Conservation (phyloP, 2,113 vertebrate species). For the Lates calcarifer region DNA sequence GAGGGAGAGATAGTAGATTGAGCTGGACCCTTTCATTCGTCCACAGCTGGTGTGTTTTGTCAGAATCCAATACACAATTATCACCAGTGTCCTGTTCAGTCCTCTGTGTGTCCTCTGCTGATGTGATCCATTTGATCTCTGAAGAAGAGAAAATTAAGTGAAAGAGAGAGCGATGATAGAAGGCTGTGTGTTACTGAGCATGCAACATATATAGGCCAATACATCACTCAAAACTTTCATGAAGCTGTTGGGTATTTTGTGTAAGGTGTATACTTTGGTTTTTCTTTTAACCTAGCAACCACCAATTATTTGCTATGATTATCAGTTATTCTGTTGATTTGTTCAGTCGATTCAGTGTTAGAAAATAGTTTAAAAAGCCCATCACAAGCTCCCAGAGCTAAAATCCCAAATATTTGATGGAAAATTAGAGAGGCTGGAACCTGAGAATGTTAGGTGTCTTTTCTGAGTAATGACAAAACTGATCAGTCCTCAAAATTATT, state of each 20-base stretch:
- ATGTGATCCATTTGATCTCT: conserved; percentile 36
- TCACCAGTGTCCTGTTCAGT: conserved; percentile 51
- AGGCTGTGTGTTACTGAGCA: conserved; percentile 6
- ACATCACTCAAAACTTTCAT: background rate
- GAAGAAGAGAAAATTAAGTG: conserved; percentile 38
- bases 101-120: conserved; percentile 52
- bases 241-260: too few relatives aligned
- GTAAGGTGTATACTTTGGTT: too few relatives aligned
- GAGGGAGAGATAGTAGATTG: conserved; percentile 44
- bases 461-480: too few relatives aligned
- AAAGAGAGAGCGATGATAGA: background rate
- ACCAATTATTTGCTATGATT: background rate
- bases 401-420: background rate
- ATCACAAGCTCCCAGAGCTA: background rate
- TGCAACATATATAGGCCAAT: background rate
- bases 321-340: background rate
- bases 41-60: conserved; percentile 59
- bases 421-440: background rate
- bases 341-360: background rate
- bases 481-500: background rate
- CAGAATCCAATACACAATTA: conserved; percentile 65
- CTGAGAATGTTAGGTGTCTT: too few relatives aligned
- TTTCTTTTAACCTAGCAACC: too few relatives aligned
- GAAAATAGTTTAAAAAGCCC: background rate
- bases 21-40: conserved; percentile 53